Percentiles rank a stretch among this genome's conserved stretches.
Evolutionary conservation across 2,888 invertebrate genomes (phyloP).

Genomic region (Strigamia crassipes): DNA sequence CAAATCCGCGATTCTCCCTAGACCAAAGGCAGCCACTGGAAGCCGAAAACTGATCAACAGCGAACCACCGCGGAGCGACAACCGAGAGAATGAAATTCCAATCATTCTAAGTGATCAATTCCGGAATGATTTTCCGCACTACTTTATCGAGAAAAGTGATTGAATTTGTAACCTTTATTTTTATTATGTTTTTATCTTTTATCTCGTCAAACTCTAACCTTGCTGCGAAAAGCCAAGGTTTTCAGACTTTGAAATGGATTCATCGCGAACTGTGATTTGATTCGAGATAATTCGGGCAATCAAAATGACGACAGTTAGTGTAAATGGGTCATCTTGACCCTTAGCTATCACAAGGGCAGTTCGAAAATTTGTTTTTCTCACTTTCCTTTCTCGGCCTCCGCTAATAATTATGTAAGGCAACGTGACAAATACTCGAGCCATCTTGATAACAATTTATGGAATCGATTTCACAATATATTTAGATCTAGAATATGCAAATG

Average conservation of each 20-base stretch:
- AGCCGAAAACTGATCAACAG: background rate
- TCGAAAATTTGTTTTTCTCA: background rate
- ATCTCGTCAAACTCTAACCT: no score
- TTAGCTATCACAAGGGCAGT: conserved; percentile 29
- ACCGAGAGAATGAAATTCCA: background rate
- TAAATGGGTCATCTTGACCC: conserved; percentile 20
- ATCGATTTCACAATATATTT: background rate
- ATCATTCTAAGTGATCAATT: conserved; percentile 13
- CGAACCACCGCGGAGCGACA: background rate
- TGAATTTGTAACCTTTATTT: background rate
- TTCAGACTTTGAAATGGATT: conserved; percentile 3
- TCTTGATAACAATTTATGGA: background rate
- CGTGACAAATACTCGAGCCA: background rate
- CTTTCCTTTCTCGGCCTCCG: background rate
- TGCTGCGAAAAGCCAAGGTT: conserved; percentile 25
- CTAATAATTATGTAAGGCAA: background rate
- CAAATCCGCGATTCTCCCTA: background rate
- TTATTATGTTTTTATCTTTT: background rate
- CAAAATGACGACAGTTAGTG: background rate
- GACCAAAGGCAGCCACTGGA: conserved; percentile 1
- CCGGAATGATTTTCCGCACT: background rate
- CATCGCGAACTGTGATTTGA: background rate
- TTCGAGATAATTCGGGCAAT: background rate
- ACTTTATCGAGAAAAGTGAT: background rate
- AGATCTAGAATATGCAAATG: background rate